Conservation (phyloP, 2,797 vertebrate genomes). For the Tokudaia muenninki region DNA sequence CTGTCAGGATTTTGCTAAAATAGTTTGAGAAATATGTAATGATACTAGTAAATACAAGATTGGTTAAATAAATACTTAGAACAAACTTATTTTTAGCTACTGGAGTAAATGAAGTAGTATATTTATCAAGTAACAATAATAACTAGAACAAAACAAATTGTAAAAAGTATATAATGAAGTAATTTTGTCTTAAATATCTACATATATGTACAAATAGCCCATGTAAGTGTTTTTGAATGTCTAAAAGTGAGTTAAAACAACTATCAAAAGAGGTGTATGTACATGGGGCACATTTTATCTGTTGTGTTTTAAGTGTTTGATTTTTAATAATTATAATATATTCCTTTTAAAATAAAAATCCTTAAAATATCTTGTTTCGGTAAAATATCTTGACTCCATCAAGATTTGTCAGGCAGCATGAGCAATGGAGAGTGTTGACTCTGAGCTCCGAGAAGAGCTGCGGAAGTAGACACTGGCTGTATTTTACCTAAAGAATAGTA, state of each 20-base stretch:
- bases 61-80: slow-evolving; percentile 45
- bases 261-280: not conserved
- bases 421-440: not conserved
- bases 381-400: not conserved
- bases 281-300: slow-evolving; percentile 43
- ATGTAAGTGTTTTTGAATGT: slow-evolving; percentile 4
- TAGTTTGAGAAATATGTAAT: not conserved
- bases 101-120: slow-evolving; percentile 45
- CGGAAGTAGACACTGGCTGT: slow-evolving; percentile 44
- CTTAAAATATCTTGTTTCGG: slow-evolving; percentile 28
- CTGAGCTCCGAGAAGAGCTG: slow-evolving; percentile 22
- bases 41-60: not conserved
- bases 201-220: not conserved
- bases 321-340: slow-evolving; percentile 63
- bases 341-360: slow-evolving; percentile 53
- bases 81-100: slow-evolving; percentile 9
- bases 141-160: slow-evolving; percentile 34
- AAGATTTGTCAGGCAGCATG: not conserved
- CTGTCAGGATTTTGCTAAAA: slow-evolving; percentile 48
- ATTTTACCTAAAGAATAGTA: slow-evolving; percentile 67
- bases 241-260: slow-evolving; percentile 39
- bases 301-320: slow-evolving; percentile 51
- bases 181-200: slow-evolving; percentile 45
- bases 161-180: slow-evolving; percentile 5
- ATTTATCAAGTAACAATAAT: slow-evolving; percentile 18